Conservation (phyloP, 2,888 invertebrate species). For the Caenorhabditis macrosperma region DNA sequence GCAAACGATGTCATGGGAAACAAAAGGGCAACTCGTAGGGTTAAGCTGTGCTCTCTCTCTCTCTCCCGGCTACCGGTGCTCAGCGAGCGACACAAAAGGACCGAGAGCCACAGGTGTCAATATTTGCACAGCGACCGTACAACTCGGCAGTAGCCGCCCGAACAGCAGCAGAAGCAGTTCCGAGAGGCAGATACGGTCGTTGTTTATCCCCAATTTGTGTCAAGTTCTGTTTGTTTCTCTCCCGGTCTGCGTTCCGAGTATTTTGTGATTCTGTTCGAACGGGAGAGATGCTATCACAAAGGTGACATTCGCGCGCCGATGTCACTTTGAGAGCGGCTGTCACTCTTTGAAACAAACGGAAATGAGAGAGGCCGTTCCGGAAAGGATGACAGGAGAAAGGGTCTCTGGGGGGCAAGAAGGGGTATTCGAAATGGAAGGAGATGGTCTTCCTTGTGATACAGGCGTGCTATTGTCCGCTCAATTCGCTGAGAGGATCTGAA, state of each 20-base stretch:
- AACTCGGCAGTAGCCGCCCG: slow-evolving; percentile 8
- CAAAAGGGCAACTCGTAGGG: slow-evolving; percentile 37
- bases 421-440: neutral
- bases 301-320: slow-evolving; percentile 44
- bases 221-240: slow-evolving; percentile 43
- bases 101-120: slow-evolving; percentile 47
- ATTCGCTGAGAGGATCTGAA: no score
- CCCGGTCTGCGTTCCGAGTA: neutral
- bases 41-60: slow-evolving; percentile 39
- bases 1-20: neutral
- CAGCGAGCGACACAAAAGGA: slow-evolving; percentile 37
- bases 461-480: no score
- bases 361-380: neutral
- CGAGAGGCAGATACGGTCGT: no score
- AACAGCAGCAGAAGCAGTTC: no score
- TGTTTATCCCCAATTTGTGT: slow-evolving; percentile 56
- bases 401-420: neutral
- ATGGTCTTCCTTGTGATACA: neutral
- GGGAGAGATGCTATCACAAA: slow-evolving; percentile 52
- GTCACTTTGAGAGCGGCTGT: slow-evolving; percentile 44
- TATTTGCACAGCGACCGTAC: slow-evolving; percentile 50
- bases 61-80: slow-evolving; percentile 16
- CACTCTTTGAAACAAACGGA: slow-evolving; percentile 24
- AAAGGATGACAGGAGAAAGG: neutral
- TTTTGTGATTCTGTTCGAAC: neutral